Conservation (phyloP, 2,888 invertebrate species). For the Phytoseiulus persimilis region DNA sequence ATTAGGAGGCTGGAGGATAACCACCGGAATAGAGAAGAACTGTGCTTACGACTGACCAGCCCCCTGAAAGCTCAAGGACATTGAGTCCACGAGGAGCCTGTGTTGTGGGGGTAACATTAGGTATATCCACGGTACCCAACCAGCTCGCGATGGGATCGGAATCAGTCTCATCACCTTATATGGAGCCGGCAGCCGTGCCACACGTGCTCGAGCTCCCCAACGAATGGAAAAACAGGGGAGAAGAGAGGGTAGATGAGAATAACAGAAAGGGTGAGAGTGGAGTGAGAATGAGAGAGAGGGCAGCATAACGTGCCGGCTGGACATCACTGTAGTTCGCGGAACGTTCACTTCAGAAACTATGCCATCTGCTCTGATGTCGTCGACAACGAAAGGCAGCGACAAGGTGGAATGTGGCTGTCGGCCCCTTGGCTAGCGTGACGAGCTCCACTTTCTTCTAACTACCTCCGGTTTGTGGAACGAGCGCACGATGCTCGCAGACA, state of each 20-base stretch:
- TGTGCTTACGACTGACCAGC: too few species aligned
- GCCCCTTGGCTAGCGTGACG: background rate
- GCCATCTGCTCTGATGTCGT: background rate
- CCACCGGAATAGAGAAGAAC: too few species aligned
- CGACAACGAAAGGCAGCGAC: background rate
- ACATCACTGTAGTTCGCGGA: background rate
- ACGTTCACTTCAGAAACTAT: background rate
- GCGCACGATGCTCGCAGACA: background rate
- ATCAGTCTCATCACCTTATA: too few species aligned
- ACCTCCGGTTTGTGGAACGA: background rate
- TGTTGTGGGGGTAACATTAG: too few species aligned
- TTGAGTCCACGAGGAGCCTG: too few species aligned
- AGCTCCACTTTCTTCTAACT: conserved; percentile 5
- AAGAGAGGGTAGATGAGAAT: background rate
- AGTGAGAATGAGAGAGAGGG: background rate
- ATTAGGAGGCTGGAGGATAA: too few species aligned
- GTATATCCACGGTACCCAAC: too few species aligned
- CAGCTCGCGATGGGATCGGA: too few species aligned
- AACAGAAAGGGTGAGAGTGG: background rate
- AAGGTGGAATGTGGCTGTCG: background rate
- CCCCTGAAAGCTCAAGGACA: too few species aligned
- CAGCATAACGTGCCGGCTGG: background rate
- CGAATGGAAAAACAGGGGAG: too few species aligned
- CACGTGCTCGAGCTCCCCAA: too few species aligned
- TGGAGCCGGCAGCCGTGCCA: too few species aligned